A percentile compares a stretch with the other conserved stretches of the same genome.
Conservation (phyloP, 2,797 vertebrate genomes). For the Brotogeris chrysoptera region DNA sequence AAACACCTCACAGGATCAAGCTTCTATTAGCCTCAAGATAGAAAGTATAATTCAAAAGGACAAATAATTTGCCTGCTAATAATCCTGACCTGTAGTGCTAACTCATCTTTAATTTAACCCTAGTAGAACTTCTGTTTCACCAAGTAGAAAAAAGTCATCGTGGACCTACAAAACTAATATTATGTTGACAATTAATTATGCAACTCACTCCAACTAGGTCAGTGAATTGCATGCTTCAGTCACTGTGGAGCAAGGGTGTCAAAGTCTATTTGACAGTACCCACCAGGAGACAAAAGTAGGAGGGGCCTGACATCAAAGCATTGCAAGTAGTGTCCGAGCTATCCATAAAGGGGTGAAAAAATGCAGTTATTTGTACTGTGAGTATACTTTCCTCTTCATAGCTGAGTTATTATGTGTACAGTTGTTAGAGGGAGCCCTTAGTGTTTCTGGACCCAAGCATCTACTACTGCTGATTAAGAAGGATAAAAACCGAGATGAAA, state of each 20-base stretch:
- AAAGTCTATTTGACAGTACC: not conserved
- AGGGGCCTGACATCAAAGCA: not conserved
- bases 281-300: not conserved
- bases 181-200: not conserved
- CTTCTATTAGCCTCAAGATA: not conserved
- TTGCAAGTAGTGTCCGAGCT: not conserved
- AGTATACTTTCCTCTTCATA: not conserved
- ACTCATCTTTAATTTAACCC: not conserved
- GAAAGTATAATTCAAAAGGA: not conserved
- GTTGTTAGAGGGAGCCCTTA: not conserved
- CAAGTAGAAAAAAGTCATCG: not conserved
- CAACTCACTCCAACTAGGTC: not conserved
- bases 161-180: not conserved
- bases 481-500: not conserved
- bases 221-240: not conserved
- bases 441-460: not conserved
- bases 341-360: rapidly evolving
- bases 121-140: not conserved
- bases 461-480: not conserved
- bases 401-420: not conserved
- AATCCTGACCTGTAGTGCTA: not conserved
- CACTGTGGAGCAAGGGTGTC: not conserved
- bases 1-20: not conserved
- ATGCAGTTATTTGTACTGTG: too few species aligned
- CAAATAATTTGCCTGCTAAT: not conserved